Evolutionary conservation across 1,140 invertebrate species (phyloP), one percentile per base, ranked within the genome.

Genomic region (Neodiprion fabricii): DNA sequence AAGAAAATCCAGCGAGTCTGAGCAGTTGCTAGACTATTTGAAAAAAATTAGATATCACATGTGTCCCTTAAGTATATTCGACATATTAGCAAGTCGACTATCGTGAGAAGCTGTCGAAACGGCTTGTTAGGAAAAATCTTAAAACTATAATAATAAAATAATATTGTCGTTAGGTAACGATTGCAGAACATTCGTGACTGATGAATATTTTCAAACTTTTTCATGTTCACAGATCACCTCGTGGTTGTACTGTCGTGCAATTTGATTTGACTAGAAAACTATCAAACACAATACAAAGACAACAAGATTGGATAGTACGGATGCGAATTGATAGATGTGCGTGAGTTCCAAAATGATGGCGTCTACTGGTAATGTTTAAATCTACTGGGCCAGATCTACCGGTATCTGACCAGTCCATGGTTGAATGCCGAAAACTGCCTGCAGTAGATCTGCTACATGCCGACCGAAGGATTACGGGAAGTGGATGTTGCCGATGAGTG

Each of bases 231-330:
- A 87, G 85, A 87, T 87, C 85, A 83, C 83, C 85, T 83, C 85
- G 86, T 81, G 84, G 85, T 85, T 86, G 85, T 86, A 86, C 85
- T 85, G 84, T 86, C 85, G 84, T 87, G 84, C 86, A 84, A 86
- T 86, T 87, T 87, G 84, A 87, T 86, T 87, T 87, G 84, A 87
- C 86, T 87, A 87, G 85, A 87, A 87, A 85, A 81, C 85, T 87
- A 87, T 87, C 86, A 83, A 87, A 86, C 86, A 87, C 85, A 86
- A 85, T 87, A 85, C 85, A 87, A 87, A 87, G 85, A 87, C 86
- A 86, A 87, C 86, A 87, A 86, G 85, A 86, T 87, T 87, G 86
- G 86, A 87, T 87, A 85, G 80, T 86, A 84, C 81, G 85, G 85
- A 87, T 87, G 86, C 85, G 85, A 87, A 82, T 87, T 86, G 85